Evolutionary conservation across 2,113 vertebrate genomes (phyloP).

Genomic region (Cottus gobio): DNA sequence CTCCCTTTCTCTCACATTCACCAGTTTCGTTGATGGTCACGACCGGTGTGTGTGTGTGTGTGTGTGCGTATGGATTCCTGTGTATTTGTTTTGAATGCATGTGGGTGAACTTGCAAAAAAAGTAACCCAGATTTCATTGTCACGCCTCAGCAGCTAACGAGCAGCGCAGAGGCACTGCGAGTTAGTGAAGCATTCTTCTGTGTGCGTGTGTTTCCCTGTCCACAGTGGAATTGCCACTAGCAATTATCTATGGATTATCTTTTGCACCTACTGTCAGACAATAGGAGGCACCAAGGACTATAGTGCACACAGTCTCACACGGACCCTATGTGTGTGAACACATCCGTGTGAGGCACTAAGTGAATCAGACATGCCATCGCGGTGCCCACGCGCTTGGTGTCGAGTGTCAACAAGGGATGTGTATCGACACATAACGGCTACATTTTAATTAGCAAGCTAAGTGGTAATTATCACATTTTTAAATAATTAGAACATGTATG

Average conservation of each 20-base stretch:
- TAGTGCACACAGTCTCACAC: not conserved
- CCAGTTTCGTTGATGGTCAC: conserved; percentile 14
- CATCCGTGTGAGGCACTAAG: not conserved
- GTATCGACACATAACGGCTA: not conserved
- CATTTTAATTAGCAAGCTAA: not conserved
- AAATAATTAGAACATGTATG: not conserved
- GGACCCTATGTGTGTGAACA: not conserved
- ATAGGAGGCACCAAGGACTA: not conserved
- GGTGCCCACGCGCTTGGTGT: conserved; percentile 1
- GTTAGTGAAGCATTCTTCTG: conserved; percentile 32
- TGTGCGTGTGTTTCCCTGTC: not conserved
- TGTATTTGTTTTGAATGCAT: conserved; percentile 9
- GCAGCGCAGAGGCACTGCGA: conserved; percentile 37
- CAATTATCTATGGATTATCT: conserved; percentile 36
- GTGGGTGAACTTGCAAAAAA: conserved; percentile 22
- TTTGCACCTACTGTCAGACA: too few relatives aligned
- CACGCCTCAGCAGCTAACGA: conserved; percentile 69
- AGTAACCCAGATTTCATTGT: conserved; percentile 60
- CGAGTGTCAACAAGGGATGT: not conserved
- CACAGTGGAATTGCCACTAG: conserved; percentile 10
- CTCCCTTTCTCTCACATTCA: conserved; percentile 9
- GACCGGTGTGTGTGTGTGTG: conserved; percentile 3
- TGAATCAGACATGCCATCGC: not conserved
- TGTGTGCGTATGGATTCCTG: conserved; percentile 5
- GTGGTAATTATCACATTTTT: not conserved